phyloP scores from a whole-genome alignment of 2,797 vertebrate species.

The Leucoraja ocellata region DNA sequence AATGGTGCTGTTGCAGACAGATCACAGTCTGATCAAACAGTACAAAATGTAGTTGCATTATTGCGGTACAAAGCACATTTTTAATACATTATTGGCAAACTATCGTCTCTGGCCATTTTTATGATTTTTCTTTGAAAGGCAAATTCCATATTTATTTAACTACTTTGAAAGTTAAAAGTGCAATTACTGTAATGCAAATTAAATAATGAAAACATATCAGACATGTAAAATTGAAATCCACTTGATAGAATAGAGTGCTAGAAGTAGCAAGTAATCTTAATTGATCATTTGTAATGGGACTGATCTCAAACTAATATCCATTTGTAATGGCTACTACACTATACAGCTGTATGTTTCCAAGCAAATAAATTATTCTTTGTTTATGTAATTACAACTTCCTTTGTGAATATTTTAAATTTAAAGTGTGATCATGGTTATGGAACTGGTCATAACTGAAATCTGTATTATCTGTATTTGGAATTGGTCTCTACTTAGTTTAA shows the following conservation, averaged over 20 bases:
- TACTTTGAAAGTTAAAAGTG: neutral
- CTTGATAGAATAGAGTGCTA: neutral
- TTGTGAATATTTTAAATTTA: neutral
- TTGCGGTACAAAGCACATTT: neutral
- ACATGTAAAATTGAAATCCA: neutral
- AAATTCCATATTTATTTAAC: conserved; percentile 9
- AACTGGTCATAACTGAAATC: neutral
- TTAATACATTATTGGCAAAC: neutral
- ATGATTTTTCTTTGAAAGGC: neutral
- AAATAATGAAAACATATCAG: conserved; percentile 1
- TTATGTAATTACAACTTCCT: neutral
- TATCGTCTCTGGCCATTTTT: neutral
- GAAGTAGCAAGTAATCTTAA: neutral
- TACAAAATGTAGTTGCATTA: neutral
- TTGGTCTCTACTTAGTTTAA: conserved; percentile 1
- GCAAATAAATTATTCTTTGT: neutral
- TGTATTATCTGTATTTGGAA: neutral
- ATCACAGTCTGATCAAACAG: neutral
- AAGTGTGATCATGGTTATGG: neutral
- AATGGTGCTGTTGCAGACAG: neutral
- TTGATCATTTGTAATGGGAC: neutral
- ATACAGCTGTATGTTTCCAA: neutral
- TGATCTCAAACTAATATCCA: neutral
- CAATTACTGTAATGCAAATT: neutral
- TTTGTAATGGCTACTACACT: neutral